Conservation (phyloP, 2,113 vertebrate species). For the Gyps fulvus region DNA sequence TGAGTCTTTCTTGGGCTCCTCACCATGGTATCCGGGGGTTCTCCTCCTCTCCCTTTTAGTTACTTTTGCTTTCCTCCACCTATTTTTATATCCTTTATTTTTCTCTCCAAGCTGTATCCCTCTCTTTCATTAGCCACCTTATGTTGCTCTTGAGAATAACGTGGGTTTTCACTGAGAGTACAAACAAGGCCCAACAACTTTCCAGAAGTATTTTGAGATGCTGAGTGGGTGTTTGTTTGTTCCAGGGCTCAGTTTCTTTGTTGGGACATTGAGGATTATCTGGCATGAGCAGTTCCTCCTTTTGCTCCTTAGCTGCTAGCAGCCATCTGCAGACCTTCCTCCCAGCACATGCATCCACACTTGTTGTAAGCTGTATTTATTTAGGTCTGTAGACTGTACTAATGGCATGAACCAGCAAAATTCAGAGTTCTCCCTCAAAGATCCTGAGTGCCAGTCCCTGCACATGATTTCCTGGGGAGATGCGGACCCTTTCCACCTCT, state of each 20-base stretch:
- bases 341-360: not conserved
- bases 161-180: not conserved
- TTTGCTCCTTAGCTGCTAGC: slow-evolving; percentile 13
- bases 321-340: slow-evolving; percentile 5
- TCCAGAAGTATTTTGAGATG: not conserved
- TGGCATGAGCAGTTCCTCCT: not conserved
- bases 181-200: not conserved
- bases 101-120: not conserved
- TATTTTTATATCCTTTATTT: not conserved
- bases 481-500: not conserved
- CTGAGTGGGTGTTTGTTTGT: not conserved
- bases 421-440: not conserved
- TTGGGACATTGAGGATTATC: not conserved
- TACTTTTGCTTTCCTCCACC: not conserved
- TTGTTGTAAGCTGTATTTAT: not conserved
- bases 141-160: not conserved
- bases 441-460: not conserved
- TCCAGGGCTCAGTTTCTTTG: not conserved
- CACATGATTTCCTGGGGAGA: not conserved
- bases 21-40: not conserved
- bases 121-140: not conserved
- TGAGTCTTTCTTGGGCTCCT: not conserved
- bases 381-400: not conserved
- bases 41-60: not conserved
- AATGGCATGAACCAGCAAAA: not conserved